Percentiles rank a stretch among this genome's conserved stretches.
Conservation (phyloP, 2,797 vertebrate genomes). For the Molossus alvarezi region DNA sequence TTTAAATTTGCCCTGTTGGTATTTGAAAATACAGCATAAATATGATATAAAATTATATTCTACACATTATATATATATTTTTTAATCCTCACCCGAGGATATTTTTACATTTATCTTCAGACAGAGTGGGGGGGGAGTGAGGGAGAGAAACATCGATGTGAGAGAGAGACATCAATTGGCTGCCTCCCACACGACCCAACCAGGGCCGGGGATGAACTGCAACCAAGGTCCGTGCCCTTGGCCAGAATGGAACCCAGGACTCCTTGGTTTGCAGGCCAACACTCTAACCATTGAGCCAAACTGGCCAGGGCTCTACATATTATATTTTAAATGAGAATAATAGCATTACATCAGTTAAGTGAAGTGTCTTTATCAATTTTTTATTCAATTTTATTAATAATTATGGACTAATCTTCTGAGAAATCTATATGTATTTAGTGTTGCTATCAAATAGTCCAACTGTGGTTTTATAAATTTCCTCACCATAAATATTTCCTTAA, state of each 20-base stretch:
- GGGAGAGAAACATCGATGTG: too few relatives aligned
- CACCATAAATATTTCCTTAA: conserved; percentile 19
- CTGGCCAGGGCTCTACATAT: neutral
- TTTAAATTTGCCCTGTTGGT: conserved; percentile 45
- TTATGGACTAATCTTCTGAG: conserved; percentile 40
- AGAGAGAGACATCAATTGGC: too few relatives aligned
- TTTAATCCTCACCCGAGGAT: too few relatives aligned
- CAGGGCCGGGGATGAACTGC: too few relatives aligned
- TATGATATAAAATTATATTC: conserved; percentile 48
- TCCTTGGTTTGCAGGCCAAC: too few relatives aligned
- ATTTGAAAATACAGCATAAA: conserved; percentile 71
- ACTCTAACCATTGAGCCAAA: too few relatives aligned
- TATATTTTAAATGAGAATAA: conserved; percentile 48
- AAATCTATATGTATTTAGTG: conserved; percentile 16
- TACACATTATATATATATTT: neutral
- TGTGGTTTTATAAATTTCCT: conserved; percentile 56
- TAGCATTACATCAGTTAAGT: conserved; percentile 35
- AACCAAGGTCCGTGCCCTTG: too few relatives aligned
- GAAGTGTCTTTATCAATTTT: conserved; percentile 46
- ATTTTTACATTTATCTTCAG: too few relatives aligned
- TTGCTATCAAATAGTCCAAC: conserved; percentile 14
- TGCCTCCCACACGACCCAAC: too few relatives aligned
- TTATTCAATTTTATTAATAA: conserved; percentile 52
- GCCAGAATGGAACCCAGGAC: too few relatives aligned
- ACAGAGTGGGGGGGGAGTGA: too few relatives aligned